phyloP scores from a whole-genome alignment of 2,888 invertebrate species.

The Philhelius pedissequus region DNA sequence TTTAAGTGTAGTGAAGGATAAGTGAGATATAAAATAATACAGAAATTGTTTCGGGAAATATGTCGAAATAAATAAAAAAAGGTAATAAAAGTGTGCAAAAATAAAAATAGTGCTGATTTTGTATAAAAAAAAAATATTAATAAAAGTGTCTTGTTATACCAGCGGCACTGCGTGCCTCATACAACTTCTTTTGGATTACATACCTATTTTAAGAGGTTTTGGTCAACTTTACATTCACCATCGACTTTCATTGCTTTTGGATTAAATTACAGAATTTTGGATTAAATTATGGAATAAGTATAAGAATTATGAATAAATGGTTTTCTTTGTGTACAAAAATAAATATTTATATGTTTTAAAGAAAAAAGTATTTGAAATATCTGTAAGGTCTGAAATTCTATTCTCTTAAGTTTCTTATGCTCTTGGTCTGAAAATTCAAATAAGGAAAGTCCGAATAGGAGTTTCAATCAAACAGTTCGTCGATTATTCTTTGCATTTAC shows the following conservation, averaged over 20 bases:
- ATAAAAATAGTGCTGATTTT: not conserved
- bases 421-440: too few relatives aligned
- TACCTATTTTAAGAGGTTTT: constrained; percentile 20
- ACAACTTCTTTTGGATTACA: constrained; percentile 55
- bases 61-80: not conserved
- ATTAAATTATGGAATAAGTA: constrained; percentile 48
- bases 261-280: constrained; percentile 43
- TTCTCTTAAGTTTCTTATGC: too few relatives aligned
- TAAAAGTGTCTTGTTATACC: constrained; percentile 22
- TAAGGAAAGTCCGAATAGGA: too few relatives aligned
- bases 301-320: constrained; percentile 3
- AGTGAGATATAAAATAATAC: not conserved
- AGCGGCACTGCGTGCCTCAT: constrained; percentile 32
- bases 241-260: constrained; percentile 29
- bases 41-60: not conserved
- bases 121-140: not conserved
- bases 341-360: too few relatives aligned
- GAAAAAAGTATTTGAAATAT: too few relatives aligned
- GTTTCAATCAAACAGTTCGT: too few relatives aligned
- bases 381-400: too few relatives aligned
- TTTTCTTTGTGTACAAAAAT: not conserved
- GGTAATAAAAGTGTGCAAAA: not conserved
- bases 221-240: constrained; percentile 36
- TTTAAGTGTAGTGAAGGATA: not conserved
- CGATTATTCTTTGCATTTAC: too few relatives aligned